Evolutionary conservation across 1,140 invertebrate genomes (phyloP), one percentile per base, ranked within the genome.

Genomic region (Xylocopa sonorina): DNA sequence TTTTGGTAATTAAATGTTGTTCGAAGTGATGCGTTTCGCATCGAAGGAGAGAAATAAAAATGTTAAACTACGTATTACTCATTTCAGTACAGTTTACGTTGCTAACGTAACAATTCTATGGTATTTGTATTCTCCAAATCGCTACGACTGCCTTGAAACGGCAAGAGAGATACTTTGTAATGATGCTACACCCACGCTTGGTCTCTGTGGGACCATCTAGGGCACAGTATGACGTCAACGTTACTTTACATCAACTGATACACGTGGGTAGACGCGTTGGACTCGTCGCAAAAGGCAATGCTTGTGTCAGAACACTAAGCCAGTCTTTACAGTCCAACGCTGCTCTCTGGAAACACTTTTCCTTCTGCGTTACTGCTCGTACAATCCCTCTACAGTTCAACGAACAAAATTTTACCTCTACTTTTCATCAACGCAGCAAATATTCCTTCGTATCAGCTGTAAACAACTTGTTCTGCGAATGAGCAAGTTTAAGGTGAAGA

Each of bases 191-290:
- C 88, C 89, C 87, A 89, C 88, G 81, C 78, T 82, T 51, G 80
- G 71, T 86, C 82, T 72, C 80, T 24, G 51, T 80, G 80, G 82
- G 80, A 74, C 89, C 89, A 89, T 90, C 82, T 90, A 90, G 83
- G 89, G 88, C 18, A 60, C 53, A 71, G 81, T 75, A 87, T 90
- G 89, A 90, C 89, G 89, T 90, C 88, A 90, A 84, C 87, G 80
- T 85, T 86, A 89, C 88, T 90, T 89, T 86, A 87, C 82, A 85
- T 88, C 86, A 82, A 85, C 80, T 87, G 83, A 87, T 84, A 83
- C 84, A 85, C 51, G 72, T 78, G 84, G 83, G 88, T 89, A 89
- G 88, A 84, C 87, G 88, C 79, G 55, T 78, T 81, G 74, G 66
- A 80, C 72, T 66, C 58, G 80, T 86, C 89, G 84, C 87, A 87